Base-by-base conservation (phyloP, 2,888 invertebrate genomes). In the Philereme vetulata region DNA sequence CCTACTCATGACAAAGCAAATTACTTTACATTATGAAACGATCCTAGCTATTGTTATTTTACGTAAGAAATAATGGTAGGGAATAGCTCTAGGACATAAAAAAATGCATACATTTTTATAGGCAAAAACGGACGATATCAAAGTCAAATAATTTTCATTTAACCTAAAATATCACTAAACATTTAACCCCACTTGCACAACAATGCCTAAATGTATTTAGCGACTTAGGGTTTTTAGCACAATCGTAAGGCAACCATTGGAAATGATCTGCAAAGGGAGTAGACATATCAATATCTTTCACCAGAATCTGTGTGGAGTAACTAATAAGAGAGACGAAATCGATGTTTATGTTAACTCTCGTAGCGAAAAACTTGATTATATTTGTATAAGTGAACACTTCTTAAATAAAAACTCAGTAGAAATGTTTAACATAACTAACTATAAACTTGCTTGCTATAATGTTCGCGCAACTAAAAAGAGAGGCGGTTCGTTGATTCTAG, bases 351-450 rank as follows among this genome's bases (percentile, higher is more conserved):
- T 52, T 10, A 5, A 52, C 33, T 33, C 7, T 33, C 4, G 1
- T 21, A 36, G 36, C 8, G 0, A 4, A 6, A 45, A 45, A 7
- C 3, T 33, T 8, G 5, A 52, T 7, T 36, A 32, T 32, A 8
- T 52, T 9, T 52, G 52, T 36, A 6, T 52, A 9, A 9, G 21
- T 45, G 52, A 52, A 32, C 52, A 52, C 21, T 52, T 45, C 5
- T n/a, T 52, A 3, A 52, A 52, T 21, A 4, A 45, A 52, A 33
- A 45, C 5, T 33, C 33, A 21, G 36, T 44, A 4, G 4, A 0
- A 34, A 21, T 36, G 8, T 52, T 52, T 21, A 35, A 45, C 4
- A 11, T 45, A 21, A 7, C 36, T 9, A 10, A 33, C 4, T 52
- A 52, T 5, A 36, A 44, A 35, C 6, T 45, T 2, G 52, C 21